Evolutionary conservation across 2,888 invertebrate species (phyloP).

Genomic region (Apotomis betuletana): DNA sequence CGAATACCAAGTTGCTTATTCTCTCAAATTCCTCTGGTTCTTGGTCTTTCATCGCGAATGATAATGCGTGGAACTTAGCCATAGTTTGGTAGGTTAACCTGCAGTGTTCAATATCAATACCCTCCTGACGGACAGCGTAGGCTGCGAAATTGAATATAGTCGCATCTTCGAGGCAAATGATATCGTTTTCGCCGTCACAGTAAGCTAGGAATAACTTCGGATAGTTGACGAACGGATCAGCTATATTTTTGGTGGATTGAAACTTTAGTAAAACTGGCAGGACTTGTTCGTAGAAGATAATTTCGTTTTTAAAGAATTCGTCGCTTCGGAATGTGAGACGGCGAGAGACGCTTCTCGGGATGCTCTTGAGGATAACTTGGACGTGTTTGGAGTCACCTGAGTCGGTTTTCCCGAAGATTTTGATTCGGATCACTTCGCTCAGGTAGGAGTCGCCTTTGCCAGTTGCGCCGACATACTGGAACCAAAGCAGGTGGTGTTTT

Average conservation of each 20-base stretch:
- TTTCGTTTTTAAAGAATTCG: conserved; percentile 89
- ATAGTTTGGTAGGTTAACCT: conserved; percentile 76
- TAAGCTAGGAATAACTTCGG: conserved; percentile 73
- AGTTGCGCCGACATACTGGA: conserved; percentile 73
- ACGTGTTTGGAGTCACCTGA: conserved; percentile 60
- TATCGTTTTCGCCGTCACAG: conserved; percentile 82
- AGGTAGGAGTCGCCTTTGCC: conserved; percentile 88
- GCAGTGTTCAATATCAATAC: conserved; percentile 79
- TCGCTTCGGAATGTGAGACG: conserved; percentile 85
- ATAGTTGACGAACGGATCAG: conserved; percentile 80
- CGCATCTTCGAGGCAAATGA: conserved; percentile 83
- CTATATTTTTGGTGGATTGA: conserved; percentile 63
- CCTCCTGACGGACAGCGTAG: conserved; percentile 74
- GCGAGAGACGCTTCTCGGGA: conserved; percentile 85
- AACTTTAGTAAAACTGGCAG: conserved; percentile 76
- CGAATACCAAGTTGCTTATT: conserved; percentile 70
- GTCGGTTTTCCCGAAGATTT: conserved; percentile 74
- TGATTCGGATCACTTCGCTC: conserved; percentile 85
- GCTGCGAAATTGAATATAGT: conserved; percentile 68
- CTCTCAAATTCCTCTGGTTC: conserved; percentile 75
- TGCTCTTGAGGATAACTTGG: conserved; percentile 85
- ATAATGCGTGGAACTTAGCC: conserved; percentile 84
- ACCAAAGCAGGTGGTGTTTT: conserved; percentile 26
- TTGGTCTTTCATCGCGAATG: conserved; percentile 84
- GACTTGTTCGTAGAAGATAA: conserved; percentile 84